Evolutionary conservation across 1,140 invertebrate genomes (phyloP).

Genomic region (Himalopsyche phryganea): DNA sequence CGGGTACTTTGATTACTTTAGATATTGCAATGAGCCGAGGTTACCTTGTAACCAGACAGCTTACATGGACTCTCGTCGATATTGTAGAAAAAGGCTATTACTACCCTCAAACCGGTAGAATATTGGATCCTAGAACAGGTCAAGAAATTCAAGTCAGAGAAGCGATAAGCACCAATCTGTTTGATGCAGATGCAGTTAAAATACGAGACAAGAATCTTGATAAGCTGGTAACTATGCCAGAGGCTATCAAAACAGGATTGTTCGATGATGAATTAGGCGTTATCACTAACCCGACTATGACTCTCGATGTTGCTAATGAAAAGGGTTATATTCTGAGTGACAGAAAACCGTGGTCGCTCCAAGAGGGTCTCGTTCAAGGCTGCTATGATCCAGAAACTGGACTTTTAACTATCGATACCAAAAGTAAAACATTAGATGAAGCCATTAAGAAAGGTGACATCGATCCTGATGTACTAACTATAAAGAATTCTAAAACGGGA

Average conservation of each 20-base stretch:
- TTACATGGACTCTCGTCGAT: constrained; percentile 68
- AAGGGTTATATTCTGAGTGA: constrained; percentile 75
- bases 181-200: constrained; percentile 66
- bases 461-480: constrained; percentile 72
- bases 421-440: constrained; percentile 71
- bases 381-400: constrained; percentile 76
- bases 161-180: constrained; percentile 67
- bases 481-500: constrained; percentile 74
- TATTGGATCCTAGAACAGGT: constrained; percentile 78
- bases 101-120: constrained; percentile 66
- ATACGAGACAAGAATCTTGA: constrained; percentile 73
- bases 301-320: constrained; percentile 71
- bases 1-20: constrained; percentile 62
- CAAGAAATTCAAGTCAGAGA: constrained; percentile 67
- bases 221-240: constrained; percentile 60
- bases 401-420: constrained; percentile 68
- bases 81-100: constrained; percentile 79
- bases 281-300: constrained; percentile 66
- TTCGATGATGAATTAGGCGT: constrained; percentile 69
- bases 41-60: constrained; percentile 66
- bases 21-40: constrained; percentile 66
- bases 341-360: constrained; percentile 73
- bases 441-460: constrained; percentile 74
- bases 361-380: constrained; percentile 81
- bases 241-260: constrained; percentile 66